Conservation (phyloP, 2,113 vertebrate species). For the Eretmochelys imbricata region DNA sequence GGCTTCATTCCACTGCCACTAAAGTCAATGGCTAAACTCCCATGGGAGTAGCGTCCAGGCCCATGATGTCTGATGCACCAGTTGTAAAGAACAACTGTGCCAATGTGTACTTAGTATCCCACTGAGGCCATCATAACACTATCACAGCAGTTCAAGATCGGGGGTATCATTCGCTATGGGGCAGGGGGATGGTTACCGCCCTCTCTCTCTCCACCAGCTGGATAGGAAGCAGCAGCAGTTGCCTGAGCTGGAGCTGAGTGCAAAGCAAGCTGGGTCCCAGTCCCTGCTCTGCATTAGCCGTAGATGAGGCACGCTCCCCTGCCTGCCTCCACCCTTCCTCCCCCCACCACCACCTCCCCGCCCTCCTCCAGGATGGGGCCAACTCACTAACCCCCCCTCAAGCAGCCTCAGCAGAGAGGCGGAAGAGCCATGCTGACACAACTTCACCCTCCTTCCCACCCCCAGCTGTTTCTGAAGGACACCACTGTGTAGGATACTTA, state of each 20-base stretch:
- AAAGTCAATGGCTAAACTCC: constrained; percentile 9
- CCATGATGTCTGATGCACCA: neutral
- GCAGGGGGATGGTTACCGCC: neutral
- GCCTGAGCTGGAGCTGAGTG: too few relatives aligned
- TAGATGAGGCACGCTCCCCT: neutral
- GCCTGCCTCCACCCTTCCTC: neutral
- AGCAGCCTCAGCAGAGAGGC: neutral
- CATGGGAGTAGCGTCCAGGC: neutral
- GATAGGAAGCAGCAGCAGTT: neutral
- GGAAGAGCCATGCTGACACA: accelerated
- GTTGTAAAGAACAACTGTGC: neutral
- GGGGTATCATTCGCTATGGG: neutral
- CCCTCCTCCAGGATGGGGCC: neutral
- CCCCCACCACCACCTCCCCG: neutral
- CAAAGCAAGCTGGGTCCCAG: neutral
- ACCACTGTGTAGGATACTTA: constrained; percentile 68
- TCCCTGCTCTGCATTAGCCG: neutral
- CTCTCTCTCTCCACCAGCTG: neutral
- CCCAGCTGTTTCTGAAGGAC: neutral
- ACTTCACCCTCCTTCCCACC: neutral
- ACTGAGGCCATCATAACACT: neutral
- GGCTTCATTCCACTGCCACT: neutral
- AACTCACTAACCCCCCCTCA: neutral
- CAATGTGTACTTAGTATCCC: neutral
- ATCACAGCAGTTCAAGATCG: neutral